These are phyloP conservation scores for Encarsia formosa DNA, from an alignment of 2,888 invertebrate species.

Conservation along the genomic window DNA sequence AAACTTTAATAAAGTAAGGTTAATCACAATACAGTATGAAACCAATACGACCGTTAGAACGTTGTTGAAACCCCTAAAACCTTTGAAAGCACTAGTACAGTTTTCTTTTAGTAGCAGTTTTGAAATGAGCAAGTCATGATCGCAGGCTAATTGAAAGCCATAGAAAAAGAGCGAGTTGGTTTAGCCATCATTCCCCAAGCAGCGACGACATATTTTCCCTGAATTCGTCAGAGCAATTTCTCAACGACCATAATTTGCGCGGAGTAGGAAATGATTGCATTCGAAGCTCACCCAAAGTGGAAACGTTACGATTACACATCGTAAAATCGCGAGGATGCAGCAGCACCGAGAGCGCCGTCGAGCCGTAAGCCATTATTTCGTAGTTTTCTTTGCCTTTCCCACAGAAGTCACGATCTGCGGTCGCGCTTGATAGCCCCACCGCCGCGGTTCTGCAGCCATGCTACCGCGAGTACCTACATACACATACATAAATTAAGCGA, in stretches of 20 bases:
- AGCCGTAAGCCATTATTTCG: conserved; percentile 37
- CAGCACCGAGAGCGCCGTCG: background rate
- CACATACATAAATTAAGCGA: conserved; percentile 43
- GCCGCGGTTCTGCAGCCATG: conserved; percentile 10
- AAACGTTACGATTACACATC: conserved; percentile 28
- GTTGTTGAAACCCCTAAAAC: no score
- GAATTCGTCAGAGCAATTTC: conserved; percentile 18
- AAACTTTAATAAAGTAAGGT: no score
- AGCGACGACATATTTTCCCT: conserved; percentile 19
- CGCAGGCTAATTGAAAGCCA: no score
- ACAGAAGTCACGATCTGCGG: conserved; percentile 51
- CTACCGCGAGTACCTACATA: background rate
- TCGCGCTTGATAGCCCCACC: conserved; percentile 48
- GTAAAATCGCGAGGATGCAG: conserved; percentile 28
- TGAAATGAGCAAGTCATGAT: no score
- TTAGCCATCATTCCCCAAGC: no score
- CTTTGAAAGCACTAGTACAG: no score
- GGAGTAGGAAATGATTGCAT: conserved; percentile 23
- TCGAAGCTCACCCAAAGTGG: conserved; percentile 16
- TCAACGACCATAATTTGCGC: conserved; percentile 22
- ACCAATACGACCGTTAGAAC: no score
- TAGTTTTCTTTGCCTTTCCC: conserved; percentile 48
- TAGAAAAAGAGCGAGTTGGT: no score
- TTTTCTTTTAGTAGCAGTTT: no score
- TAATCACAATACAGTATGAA: no score